phyloP scores from a whole-genome alignment of 2,888 invertebrate genomes.

The Nycteola revayana region DNA sequence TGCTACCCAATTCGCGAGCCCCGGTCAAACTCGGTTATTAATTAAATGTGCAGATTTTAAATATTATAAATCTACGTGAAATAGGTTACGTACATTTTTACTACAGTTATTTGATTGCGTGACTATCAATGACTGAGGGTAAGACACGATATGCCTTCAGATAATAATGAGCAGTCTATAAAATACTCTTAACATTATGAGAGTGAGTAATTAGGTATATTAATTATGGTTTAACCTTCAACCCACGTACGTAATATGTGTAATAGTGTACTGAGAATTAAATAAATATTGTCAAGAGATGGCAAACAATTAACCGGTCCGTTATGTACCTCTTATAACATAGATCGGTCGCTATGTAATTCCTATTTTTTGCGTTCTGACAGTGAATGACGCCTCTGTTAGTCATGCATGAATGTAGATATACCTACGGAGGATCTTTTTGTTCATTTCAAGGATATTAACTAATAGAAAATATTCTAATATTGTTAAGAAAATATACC shows the following conservation, averaged over 20 bases:
- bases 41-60: conserved; percentile 16
- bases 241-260: too few relatives aligned
- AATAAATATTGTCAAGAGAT: too few relatives aligned
- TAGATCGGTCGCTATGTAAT: conserved; percentile 11
- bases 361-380: conserved; percentile 26
- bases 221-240: too few relatives aligned
- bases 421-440: conserved; percentile 14
- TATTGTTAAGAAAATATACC: too few relatives aligned
- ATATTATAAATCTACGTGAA: conserved; percentile 7
- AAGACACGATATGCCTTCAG: conserved; percentile 3
- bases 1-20: conserved; percentile 29
- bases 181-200: too few relatives aligned
- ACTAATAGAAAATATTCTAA: background rate
- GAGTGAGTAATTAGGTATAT: too few relatives aligned
- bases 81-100: conserved; percentile 1
- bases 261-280: too few relatives aligned
- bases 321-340: too few relatives aligned
- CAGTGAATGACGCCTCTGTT: conserved; percentile 23
- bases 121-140: background rate
- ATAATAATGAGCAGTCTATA: too few relatives aligned
- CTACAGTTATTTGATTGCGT: conserved; percentile 12
- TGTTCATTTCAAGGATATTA: conserved; percentile 14
- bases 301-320: too few relatives aligned
- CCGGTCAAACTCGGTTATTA: conserved; percentile 21
- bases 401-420: conserved; percentile 17